Conservation (phyloP, 2,113 vertebrate species). For the Nothocercus nigrocapillus region DNA sequence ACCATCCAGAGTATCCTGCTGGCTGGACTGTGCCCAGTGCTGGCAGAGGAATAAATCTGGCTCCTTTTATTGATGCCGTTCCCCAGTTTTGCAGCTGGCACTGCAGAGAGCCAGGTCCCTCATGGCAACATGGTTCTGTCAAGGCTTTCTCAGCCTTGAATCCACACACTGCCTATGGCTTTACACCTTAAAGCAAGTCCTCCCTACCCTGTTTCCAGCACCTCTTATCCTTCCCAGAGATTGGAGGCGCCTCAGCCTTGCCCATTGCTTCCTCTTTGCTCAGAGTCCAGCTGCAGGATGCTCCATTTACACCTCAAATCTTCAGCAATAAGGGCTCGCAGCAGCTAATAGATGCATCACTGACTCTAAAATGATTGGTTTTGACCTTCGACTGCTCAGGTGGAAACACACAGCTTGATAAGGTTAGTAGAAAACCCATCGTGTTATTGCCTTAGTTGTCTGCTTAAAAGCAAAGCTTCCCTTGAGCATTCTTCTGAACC, state of each 20-base stretch:
- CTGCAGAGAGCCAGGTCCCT: neutral
- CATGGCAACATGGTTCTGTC: neutral
- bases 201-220: neutral
- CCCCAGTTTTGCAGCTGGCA: neutral
- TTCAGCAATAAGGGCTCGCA: neutral
- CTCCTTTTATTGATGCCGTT: neutral
- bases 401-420: neutral
- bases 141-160: neutral
- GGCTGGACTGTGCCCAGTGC: fast-evolving
- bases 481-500: neutral
- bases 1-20: fast-evolving
- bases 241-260: neutral
- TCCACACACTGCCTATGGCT: neutral
- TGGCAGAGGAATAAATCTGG: neutral
- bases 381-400: fast-evolving
- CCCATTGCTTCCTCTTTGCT: fast-evolving
- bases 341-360: neutral
- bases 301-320: neutral
- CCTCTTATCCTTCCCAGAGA: neutral
- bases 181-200: neutral
- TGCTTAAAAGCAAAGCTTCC: neutral
- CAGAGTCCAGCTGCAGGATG: neutral
- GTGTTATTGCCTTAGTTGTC: neutral
- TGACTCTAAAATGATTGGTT: neutral
- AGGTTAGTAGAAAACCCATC: too few species aligned